Base-by-base conservation (phyloP, 1,140 invertebrate species). In the Campoletis sonorensis region DNA sequence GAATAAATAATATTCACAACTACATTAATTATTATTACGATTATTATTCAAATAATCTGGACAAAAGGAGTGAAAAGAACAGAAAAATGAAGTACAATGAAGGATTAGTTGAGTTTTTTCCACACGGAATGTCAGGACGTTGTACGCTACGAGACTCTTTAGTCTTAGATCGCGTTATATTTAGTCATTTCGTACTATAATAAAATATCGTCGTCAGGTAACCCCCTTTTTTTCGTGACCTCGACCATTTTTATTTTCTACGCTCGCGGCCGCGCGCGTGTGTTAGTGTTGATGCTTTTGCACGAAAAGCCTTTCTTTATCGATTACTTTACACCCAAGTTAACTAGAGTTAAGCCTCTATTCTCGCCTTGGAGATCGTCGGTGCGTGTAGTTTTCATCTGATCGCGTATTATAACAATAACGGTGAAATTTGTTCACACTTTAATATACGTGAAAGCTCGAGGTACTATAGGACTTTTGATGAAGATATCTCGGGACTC, bases 281-380 rank as follows among this genome's bases (percentile, higher is more conserved):
- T 54, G 18, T 54, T 18, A n/a, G 51, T n/a, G 51, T 54, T 54
- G 51, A 21, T 72, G 18, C 72, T 75, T 73, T 75, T 75, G 72
- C 72, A 75, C 72, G 72, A 75, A 75, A 75, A 75, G 49, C 45
- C 49, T 75, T 75, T 75, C 72, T 75, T 75, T 75, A 75, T 75
- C 26, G 72, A 75, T 75, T 75, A 75, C 45, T 75, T 75, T 58
- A 75, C 72, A 58, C 45, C 16, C 72, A 54, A 58, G 49, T 75
- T 27, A 26, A 75, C 72, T 18, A 33, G 72, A 54, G 11, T 27
- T 58, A 58, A 21, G 72, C 72, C 61, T 64, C 61, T n/a, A 21
- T 58, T 23, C 30, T 45, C 45, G 45, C 72, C 72, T 75, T 58
- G 72, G 26, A 13, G 23, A 30, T n/a, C 49, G n/a, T 30, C 26